Evolutionary conservation across 2,888 invertebrate genomes (phyloP), one percentile per base, ranked within the genome.

Genomic region (Cacoxenus indagator): DNA sequence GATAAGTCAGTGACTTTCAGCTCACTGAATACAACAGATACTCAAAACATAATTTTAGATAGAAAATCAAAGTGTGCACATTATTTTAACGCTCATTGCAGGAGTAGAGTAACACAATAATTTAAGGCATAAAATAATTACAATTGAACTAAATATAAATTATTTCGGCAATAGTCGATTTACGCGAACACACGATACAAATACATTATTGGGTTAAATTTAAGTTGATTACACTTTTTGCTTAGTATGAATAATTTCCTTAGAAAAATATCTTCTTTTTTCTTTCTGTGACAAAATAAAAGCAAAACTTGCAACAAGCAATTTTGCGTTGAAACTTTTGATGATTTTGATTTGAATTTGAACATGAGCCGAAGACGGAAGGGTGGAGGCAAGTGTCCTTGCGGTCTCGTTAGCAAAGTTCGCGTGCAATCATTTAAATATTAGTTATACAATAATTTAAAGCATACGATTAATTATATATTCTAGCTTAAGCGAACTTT

Each of bases 381-480:
- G 4, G 31, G 14, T 19, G 9, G n/a, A n/a, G 27, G 9, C 14
- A 61, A 17, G 19, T n/a, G 9, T 61, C 27, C 57, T 8, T 37
- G 22, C n/a, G 22, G 8, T 51, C 51, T 51, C 51, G 51, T 51
- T 51, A 51, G 51, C 22, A 51, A 14, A 22, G 51, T 37, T 46
- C 26, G 70, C 48, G 54, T 75, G 67, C 67, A 74, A 73, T 77
- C 77, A 77, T 81, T 81, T 79, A 81, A 81, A 83, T 81, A 83
- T 81, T 78, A 81, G 82, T 83, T 83, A 83, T 77, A 83, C 29
- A 61, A 84, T 82, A 82, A 81, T 79, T 76, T 82, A 81, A 75
- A 75, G 75, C 78, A 83, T 82, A 84, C 51, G 84, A 84, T 84
- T 83, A 82, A 83, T 84, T 83, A 83, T 72, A 77, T 75, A 82